Base-by-base conservation (phyloP, 2,888 invertebrate genomes). In the Stegana nigrithorax region DNA sequence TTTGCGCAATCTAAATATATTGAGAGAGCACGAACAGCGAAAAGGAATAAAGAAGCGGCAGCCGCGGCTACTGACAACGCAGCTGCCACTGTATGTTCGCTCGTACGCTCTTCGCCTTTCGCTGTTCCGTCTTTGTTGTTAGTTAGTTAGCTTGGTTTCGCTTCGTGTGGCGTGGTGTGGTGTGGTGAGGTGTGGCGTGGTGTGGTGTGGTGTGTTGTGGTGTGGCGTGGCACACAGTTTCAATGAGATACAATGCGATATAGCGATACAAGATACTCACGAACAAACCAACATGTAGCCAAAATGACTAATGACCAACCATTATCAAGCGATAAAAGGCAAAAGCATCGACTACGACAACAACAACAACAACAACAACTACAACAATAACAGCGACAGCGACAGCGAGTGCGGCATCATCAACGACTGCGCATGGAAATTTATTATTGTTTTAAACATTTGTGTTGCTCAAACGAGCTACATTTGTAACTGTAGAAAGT, bases 241-340 rank as follows among this genome's bases (percentile, higher is more conserved):
- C 25, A 57, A 26, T 8, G 27, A 29, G 14, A n/a, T 23, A 23
- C 8, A 5, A 23, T 14, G n/a, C 29, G 14, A 39, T 39, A 39
- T 45, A 21, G 21, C 17, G 45, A 50, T 50, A 55, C 53, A 55
- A 36, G 17, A 51, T 29, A 58, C 27, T 25, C 44, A 27, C 17
- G 21, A 10, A 53, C 21, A 21, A 10, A 32, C 8, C n/a, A 32
- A 8, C 17, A 29, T 17, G 44, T 44, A 44, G 65, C 78, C 81
- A 74, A 78, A 80, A 82, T 82, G 83, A 82, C 80, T 80, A 83
- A 82, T 83, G 82, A 75, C 75, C 79, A 76, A 77, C 80, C 81
- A 83, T 82, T 81, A 82, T 81, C 81, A 75, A 71, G 67, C 78
- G 82, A 82, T 82, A 83, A 80, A 76, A 76, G 80, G 70, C 72